phyloP scores from a whole-genome alignment of 2,888 invertebrate genomes.

The Hydroisotoma schaefferi region DNA sequence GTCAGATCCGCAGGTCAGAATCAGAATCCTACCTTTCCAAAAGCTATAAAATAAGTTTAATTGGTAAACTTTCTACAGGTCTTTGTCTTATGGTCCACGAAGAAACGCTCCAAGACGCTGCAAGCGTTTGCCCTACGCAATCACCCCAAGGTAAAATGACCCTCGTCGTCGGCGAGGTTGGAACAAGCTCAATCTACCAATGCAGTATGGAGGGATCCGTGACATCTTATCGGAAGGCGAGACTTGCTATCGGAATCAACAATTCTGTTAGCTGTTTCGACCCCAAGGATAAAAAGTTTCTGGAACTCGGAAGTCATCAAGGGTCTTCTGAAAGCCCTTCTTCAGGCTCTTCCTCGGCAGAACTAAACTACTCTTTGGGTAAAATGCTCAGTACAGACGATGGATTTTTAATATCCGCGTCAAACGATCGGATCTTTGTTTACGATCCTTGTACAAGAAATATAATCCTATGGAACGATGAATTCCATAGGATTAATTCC shows the following conservation, averaged over 20 bases:
- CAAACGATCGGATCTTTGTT: constrained; percentile 36
- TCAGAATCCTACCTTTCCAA: not conserved
- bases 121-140: constrained; percentile 7
- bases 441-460: constrained; percentile 34
- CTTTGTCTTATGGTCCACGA: constrained; percentile 28
- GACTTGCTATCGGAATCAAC: constrained; percentile 12
- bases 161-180: constrained; percentile 35
- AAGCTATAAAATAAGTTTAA: not conserved
- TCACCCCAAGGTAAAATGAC: constrained; percentile 21
- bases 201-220: constrained; percentile 37
- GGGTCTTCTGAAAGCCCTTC: not conserved
- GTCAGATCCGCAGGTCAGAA: not conserved
- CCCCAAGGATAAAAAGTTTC: constrained; percentile 17
- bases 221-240: constrained; percentile 19
- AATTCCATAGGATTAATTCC: constrained; percentile 39
- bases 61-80: constrained; percentile 34
- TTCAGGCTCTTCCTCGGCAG: not conserved
- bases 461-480: constrained; percentile 39
- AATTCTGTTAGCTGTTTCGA: constrained; percentile 33
- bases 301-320: not conserved
- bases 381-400: constrained; percentile 40
- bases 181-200: constrained; percentile 21
- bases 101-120: constrained; percentile 14
- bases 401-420: constrained; percentile 33
- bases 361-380: constrained; percentile 28